Percentiles rank a stretch among this genome's conserved stretches.
Evolutionary conservation across 2,797 vertebrate species (phyloP).

Genomic region (Helicolenus hilgendorfi): DNA sequence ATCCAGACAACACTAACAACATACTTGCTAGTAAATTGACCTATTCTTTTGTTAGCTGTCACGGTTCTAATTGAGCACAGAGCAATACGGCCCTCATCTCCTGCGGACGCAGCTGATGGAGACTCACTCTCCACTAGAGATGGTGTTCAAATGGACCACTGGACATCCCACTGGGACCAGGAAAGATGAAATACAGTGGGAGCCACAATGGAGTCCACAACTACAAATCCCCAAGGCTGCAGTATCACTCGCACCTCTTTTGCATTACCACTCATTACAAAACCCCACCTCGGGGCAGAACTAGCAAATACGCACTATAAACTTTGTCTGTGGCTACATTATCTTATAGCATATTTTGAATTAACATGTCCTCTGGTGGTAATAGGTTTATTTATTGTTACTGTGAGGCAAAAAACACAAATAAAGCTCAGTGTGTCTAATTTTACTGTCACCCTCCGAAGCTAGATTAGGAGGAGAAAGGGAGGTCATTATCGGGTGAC

Average conservation of each 20-base stretch:
- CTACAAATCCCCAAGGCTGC: slow-evolving; percentile 83
- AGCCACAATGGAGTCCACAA: slow-evolving; percentile 81
- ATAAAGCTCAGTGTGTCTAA: slow-evolving; percentile 71
- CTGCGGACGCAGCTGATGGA: slow-evolving; percentile 66
- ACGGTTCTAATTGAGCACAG: slow-evolving; percentile 42
- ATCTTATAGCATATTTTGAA: slow-evolving; percentile 48
- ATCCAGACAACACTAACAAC: not conserved
- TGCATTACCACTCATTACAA: slow-evolving; percentile 79
- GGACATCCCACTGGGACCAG: slow-evolving; percentile 80
- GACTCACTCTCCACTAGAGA: slow-evolving; percentile 25
- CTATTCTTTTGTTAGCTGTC: slow-evolving; percentile 36
- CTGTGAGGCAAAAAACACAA: slow-evolving; percentile 27
- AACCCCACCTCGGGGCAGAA: slow-evolving; percentile 77
- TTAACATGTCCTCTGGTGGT: slow-evolving; percentile 40
- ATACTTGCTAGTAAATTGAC: slow-evolving; percentile 14
- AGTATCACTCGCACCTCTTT: slow-evolving; percentile 74
- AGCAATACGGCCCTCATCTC: slow-evolving; percentile 30
- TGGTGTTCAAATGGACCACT: slow-evolving; percentile 81
- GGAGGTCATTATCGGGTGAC: slow-evolving; percentile 95
- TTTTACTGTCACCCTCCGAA: slow-evolving; percentile 90
- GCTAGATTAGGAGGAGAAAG: slow-evolving; percentile 89
- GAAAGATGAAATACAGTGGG: slow-evolving; percentile 81
- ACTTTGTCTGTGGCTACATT: slow-evolving; percentile 45
- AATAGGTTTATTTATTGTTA: slow-evolving; percentile 54
- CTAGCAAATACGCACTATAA: slow-evolving; percentile 57